Evolutionary conservation across 2,797 vertebrate genomes (phyloP).

Genomic region (Crax fasciolata): DNA sequence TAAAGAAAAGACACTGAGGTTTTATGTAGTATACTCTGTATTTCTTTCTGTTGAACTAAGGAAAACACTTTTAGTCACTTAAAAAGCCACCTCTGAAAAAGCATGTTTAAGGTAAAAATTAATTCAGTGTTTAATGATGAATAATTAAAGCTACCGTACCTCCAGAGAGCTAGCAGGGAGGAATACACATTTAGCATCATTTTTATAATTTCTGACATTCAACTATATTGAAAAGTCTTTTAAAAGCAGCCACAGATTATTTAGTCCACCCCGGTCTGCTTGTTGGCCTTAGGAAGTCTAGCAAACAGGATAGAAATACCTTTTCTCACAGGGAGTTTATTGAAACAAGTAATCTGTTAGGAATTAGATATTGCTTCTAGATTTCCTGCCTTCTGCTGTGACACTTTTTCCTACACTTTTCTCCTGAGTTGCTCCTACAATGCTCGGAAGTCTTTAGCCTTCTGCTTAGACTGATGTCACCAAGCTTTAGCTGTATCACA

Average conservation of each 20-base stretch:
- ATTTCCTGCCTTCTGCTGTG: neutral
- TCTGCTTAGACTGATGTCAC: neutral
- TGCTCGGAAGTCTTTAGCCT: neutral
- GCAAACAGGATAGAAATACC: neutral
- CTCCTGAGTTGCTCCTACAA: neutral
- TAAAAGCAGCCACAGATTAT: neutral
- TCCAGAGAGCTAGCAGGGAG: neutral
- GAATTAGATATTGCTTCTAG: neutral
- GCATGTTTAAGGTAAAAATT: neutral
- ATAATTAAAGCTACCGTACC: neutral
- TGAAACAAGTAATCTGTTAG: neutral
- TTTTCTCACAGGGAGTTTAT: neutral
- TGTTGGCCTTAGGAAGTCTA: neutral
- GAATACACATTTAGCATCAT: neutral
- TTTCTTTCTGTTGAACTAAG: neutral
- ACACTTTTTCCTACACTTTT: neutral
- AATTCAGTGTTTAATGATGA: neutral
- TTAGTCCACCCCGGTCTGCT: neutral
- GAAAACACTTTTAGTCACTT: neutral
- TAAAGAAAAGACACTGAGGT: neutral
- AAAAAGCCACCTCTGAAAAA: neutral
- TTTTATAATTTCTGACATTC: slow-evolving; percentile 1
- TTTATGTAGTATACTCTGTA: neutral
- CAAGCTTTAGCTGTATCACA: neutral
- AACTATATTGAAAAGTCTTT: neutral